Evolutionary conservation across 2,888 invertebrate genomes (phyloP), one percentile per base, ranked within the genome.

Genomic region (Melinaea menophilus): DNA sequence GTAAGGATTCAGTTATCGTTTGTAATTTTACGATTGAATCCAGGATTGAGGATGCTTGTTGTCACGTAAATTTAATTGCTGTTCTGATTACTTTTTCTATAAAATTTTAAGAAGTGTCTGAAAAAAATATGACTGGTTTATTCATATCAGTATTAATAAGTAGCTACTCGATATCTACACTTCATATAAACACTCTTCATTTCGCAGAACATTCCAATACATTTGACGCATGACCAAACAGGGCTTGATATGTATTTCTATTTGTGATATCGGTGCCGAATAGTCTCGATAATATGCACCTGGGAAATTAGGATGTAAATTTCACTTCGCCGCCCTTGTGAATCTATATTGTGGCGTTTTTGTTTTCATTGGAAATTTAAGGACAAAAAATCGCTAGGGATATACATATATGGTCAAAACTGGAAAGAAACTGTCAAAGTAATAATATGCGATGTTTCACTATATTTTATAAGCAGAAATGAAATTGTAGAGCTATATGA

Each of bases 221-320:
- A 59, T 41, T 60, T 62, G 12, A 13, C 46, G 41, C 61, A 57
- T 55, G 60, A 47, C 55, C 56, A 62, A 61, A 62, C 31, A 63
- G 68, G 73, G 72, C 71, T 67, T 65, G 71, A 74, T 72, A 72
- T 69, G 61, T 63, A 65, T 69, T 79, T 78, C 78, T 76, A 82
- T 79, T 82, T 84, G 80, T 84, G 82, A 82, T 85, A 84, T 80
- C 73, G 76, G 82, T 86, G 85, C 22, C 85, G 85, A 86, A 85
- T 81, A 82, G 76, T 77, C 76, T 78, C 78, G 69, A 71, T 71
- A 71, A 78, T 79, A 86, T 77, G 75, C 91, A 80, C 91, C 67
- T 74, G 91, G 91, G 91, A 91, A 90, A 91, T 91, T 90, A 90
- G 87, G 84, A 89, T 88, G 88, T 88, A 90, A 90, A 91, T 89